Conservation (phyloP, 2,113 vertebrate species). For the Stigmatopora argus region DNA sequence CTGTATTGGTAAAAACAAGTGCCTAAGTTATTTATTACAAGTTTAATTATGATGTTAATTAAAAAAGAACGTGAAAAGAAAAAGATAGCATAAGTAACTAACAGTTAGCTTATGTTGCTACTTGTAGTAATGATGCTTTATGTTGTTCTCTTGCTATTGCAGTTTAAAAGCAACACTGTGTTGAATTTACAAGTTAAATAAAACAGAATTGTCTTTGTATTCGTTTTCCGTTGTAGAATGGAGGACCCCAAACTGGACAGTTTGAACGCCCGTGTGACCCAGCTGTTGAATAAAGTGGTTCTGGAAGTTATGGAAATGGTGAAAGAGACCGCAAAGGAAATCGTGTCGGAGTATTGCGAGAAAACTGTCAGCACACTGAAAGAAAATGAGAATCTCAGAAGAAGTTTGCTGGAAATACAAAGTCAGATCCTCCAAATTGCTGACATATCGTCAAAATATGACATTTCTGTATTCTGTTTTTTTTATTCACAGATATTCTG, state of each 20-base stretch:
- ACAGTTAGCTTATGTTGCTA: not conserved
- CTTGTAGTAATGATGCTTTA: no score
- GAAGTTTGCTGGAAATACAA: conserved; percentile 54
- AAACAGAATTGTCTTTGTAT: not conserved
- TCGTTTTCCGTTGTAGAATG: not conserved
- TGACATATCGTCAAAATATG: no score
- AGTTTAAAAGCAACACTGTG: not conserved
- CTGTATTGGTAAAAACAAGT: no score
- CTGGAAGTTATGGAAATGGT: conserved; percentile 67
- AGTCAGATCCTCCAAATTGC: conserved; percentile 16
- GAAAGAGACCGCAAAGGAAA: conserved; percentile 67
- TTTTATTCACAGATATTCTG: conserved; percentile 22
- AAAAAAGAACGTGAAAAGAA: no score
- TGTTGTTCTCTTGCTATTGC: not conserved
- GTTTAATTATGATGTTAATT: no score
- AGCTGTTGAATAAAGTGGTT: conserved; percentile 57
- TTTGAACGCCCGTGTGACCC: conserved; percentile 59
- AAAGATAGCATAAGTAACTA: not conserved
- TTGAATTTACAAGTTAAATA: not conserved
- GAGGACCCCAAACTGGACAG: conserved; percentile 66
- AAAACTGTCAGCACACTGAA: conserved; percentile 61
- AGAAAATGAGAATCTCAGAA: conserved; percentile 62
- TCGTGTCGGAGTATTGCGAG: conserved; percentile 60
- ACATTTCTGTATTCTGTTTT: not conserved
- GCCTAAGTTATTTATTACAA: no score